Evolutionary conservation across 2,797 vertebrate genomes (phyloP), one percentile per base, ranked within the genome.

Genomic region (Toxotes lorentzi): DNA sequence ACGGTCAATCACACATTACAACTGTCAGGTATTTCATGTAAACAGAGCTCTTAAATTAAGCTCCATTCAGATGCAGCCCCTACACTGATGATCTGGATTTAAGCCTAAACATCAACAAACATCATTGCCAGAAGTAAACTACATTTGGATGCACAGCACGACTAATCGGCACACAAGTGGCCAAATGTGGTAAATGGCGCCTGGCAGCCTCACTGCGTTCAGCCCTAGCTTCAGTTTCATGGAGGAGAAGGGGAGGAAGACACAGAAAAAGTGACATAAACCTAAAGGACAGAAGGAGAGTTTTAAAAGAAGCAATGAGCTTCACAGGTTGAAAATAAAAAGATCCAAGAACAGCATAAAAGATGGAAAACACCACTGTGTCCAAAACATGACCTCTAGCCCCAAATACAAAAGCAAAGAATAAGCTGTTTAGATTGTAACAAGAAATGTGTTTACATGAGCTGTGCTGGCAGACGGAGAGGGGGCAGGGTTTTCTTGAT

Each of bases 231-330:
- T 68, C 32, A 30, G 24, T 43, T 53, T 13, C 12, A 32, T 40
- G 45, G 32, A 69, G 6, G 14, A 61, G 51, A 69, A 24, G 7
- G 21, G 19, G 16, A 41, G 45, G 48, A 71, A 32, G 47, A 69
- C 64, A 21, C 9, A 62, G 61, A 84, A 75, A 84, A 68, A 78
- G 32, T 72, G 76, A 84, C 63, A 76, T 19, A 32, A 77, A 76
- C 17, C 24, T 23, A 72, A 66, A 19, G 62, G 57, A 75, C 35
- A 60, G 68, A 54, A 23, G 58, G n/a, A 67, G 14, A 23, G 38
- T 11, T 11, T n/a, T 32, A 24, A 23, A 70, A 34, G 2, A n/a
- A 76, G 21, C 12, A 71, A 83, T 2, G 38, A 73, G 58, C 43
- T 41, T 34, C 23, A 65, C 41, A 70, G 65, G 41, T 73, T 76